Conservation (phyloP, 2,888 invertebrate genomes). For the Graphium colonna region DNA sequence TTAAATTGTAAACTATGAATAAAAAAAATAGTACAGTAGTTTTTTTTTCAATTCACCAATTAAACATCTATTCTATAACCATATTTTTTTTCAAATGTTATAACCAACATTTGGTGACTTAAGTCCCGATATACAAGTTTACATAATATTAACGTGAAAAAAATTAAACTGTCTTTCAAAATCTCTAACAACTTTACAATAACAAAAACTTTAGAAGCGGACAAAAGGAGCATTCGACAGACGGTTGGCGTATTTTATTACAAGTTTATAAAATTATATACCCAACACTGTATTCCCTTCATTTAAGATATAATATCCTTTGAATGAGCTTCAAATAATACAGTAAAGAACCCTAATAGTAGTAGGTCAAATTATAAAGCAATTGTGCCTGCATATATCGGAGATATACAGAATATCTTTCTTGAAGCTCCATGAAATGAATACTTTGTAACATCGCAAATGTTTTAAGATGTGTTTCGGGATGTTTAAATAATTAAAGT, state of each 20-base stretch:
- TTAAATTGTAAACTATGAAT: not conserved
- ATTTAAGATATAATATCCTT: slow-evolving; percentile 24
- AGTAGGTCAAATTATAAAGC: slow-evolving; percentile 34
- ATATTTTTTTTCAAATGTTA: too few species aligned
- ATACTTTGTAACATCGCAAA: slow-evolving; percentile 32
- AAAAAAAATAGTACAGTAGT: not conserved
- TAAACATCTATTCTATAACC: too few species aligned
- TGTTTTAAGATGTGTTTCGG: slow-evolving; percentile 21
- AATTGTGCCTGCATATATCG: slow-evolving; percentile 24
- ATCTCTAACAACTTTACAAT: not conserved
- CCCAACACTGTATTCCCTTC: slow-evolving; percentile 7
- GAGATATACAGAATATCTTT: slow-evolving; percentile 33
- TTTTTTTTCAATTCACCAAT: too few species aligned
- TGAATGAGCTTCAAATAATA: slow-evolving; percentile 14
- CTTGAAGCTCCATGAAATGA: too few species aligned
- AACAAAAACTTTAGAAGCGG: slow-evolving; percentile 5
- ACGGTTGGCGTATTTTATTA: slow-evolving; percentile 28
- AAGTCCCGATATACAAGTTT: too few species aligned
- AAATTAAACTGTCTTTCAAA: not conserved
- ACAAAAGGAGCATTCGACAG: slow-evolving; percentile 26
- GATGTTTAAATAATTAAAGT: slow-evolving; percentile 23
- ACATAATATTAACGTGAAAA: too few species aligned
- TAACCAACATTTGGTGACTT: not conserved
- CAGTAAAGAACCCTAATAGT: slow-evolving; percentile 27
- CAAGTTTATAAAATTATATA: too few species aligned